Conservation (phyloP, 2,113 vertebrate species). For the Calypte anna region DNA sequence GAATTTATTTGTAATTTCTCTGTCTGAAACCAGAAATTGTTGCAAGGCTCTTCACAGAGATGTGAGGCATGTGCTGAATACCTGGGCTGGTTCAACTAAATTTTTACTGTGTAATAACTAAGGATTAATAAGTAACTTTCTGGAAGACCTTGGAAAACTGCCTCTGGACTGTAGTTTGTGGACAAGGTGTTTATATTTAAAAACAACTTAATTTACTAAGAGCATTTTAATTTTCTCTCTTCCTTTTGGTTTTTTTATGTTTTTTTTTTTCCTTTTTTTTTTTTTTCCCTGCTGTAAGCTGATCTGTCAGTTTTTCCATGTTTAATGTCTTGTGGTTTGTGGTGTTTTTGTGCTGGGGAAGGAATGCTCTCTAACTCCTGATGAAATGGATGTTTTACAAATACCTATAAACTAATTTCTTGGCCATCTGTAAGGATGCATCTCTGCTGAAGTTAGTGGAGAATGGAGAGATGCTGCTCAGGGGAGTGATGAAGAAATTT, state of each 20-base stretch:
- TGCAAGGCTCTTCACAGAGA: not conserved
- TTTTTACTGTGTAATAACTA: not conserved
- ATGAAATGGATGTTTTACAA: not conserved
- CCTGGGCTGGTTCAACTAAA: not conserved
- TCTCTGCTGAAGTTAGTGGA: not conserved
- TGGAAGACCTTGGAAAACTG: not conserved
- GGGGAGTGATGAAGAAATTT: not conserved
- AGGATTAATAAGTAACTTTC: not conserved
- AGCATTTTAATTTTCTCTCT: accelerated
- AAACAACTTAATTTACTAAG: not conserved
- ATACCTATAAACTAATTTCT: not conserved
- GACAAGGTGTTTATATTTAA: not conserved
- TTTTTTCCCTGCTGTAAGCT: too few relatives aligned
- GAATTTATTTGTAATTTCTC: not conserved
- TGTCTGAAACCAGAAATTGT: not conserved
- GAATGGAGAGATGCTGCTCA: not conserved
- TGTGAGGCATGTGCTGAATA: not conserved
- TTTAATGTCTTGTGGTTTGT: not conserved
- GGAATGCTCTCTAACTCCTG: not conserved
- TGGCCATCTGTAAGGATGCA: accelerated
- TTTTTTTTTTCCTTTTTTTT: too few relatives aligned
- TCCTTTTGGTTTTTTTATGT: not conserved
- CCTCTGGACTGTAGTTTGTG: not conserved
- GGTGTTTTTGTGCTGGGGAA: not conserved
- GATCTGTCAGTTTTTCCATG: accelerated